Evolutionary conservation across 2,113 vertebrate genomes (phyloP), one percentile per base, ranked within the genome.

Genomic region (Leiothrix lutea): DNA sequence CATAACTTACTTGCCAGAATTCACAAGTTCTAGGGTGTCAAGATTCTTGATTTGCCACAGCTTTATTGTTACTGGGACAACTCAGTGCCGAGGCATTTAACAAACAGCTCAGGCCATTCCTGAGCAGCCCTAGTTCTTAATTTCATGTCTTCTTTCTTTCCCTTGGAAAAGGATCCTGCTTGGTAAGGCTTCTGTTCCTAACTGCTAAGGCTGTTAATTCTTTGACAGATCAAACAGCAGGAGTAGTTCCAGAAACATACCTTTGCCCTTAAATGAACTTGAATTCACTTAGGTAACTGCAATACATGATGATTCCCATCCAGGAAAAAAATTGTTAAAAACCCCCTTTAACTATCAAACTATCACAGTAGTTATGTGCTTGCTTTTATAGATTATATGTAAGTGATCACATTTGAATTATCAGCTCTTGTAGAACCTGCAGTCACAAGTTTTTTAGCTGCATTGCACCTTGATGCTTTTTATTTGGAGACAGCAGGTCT

Each of bases 1-100:
- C 38, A 35, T 74, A 93, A 67, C 70, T 92, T 79, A 60, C 70
- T 96, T 87, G 87, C 80, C 80, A 94, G 88, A 96, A 92, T 94
- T 91, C 86, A 75, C 81, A 95, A 95, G 69, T 94, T 82, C 66
- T 95, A 87, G 79, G 61, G 61, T 24, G 36, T 93, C 77, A 67
- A 54, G 86, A 89, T 89, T 90, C 78, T 87, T 81, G 62, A 71
- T 93, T 90, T 90, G 82, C 93, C 62, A 80, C 71, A 75, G 67
- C 77, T 72, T 75, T 72, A 53, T 47, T 87, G 70, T 94, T 95
- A 58, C 58, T 23, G 47, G 92, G 66, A 78, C 36, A 69, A 67
- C 40, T 50, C 69, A 48, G 69, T 50, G 62, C 75, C 0, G 4
- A 88, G 66, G 40, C 58, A 35, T 90, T 96, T 67, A 80, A 74